phyloP scores from a whole-genome alignment of 2,113 vertebrate genomes.

The Anarhynchus alexandrinus region DNA sequence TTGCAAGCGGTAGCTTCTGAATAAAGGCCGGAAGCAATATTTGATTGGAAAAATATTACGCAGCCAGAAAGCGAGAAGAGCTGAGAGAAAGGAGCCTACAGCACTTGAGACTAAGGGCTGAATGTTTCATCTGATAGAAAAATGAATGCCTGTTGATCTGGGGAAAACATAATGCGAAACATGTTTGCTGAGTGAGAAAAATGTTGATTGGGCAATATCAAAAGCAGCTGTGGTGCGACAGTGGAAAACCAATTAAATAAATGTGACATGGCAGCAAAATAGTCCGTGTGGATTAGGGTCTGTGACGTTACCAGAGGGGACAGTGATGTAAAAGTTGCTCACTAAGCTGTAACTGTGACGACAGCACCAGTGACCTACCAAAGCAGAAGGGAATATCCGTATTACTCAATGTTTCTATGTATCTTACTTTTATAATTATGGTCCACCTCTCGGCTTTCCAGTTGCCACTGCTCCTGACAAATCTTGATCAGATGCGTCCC shows the following conservation, averaged over 20 bases:
- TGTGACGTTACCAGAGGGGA: background rate
- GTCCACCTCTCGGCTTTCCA: background rate
- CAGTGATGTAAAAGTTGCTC: background rate
- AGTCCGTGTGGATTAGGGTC: background rate
- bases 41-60: conserved; percentile 11
- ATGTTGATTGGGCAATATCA: conserved; percentile 40
- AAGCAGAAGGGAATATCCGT: accelerated
- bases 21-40: conserved; percentile 8
- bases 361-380: background rate
- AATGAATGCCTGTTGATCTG: conserved; percentile 30
- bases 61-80: background rate
- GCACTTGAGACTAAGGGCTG: background rate
- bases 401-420: background rate
- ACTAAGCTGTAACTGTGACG: background rate
- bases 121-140: conserved; percentile 41
- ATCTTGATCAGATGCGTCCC: background rate
- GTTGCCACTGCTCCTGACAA: background rate
- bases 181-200: conserved; percentile 50
- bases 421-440: background rate
- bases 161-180: conserved; percentile 40
- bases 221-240: conserved; percentile 47
- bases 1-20: conserved; percentile 27
- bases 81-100: background rate
- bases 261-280: conserved; percentile 52
- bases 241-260: conserved; percentile 27